Conservation (phyloP, 2,888 invertebrate genomes). For the Lasioglossum marginatum region DNA sequence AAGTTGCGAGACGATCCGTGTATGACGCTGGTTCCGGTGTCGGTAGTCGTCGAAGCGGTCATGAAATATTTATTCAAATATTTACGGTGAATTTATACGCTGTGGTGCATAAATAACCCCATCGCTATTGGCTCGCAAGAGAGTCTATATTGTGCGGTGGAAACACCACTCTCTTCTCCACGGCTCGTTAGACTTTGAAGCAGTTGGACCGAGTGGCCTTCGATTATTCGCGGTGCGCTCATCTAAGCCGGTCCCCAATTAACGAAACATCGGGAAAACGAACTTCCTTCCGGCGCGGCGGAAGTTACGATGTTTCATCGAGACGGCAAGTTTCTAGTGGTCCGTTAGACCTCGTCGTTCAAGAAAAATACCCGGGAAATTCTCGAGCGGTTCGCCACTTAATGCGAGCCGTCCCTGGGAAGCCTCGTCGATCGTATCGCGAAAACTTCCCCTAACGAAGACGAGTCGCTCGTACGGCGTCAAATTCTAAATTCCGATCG, state of each 20-base stretch:
- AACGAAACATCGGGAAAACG: conserved; percentile 47
- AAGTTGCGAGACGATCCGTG: conserved; percentile 3
- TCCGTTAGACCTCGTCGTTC: conserved; percentile 6
- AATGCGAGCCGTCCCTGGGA: neutral
- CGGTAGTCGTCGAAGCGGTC: neutral
- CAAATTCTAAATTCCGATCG: neutral
- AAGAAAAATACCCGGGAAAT: conserved; percentile 34
- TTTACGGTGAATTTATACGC: conserved; percentile 33
- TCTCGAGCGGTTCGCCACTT: conserved; percentile 10
- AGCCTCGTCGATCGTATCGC: neutral
- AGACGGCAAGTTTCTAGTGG: conserved; percentile 21
- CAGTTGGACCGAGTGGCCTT: conserved; percentile 49
- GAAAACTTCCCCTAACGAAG: conserved; percentile 9
- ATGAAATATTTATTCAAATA: conserved; percentile 40
- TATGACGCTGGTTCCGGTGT: neutral
- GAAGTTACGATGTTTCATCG: conserved; percentile 51
- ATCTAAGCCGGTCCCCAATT: conserved; percentile 58
- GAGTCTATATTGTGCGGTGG: conserved; percentile 13
- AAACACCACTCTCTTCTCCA: conserved; percentile 28
- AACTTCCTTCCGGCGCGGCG: conserved; percentile 33
- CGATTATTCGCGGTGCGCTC: conserved; percentile 59
- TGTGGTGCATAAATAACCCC: neutral
- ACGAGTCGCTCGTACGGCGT: conserved; percentile 1
- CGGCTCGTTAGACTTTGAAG: conserved; percentile 63
- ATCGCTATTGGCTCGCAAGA: neutral